Base-by-base conservation (phyloP, 2,113 vertebrate genomes). In the Podocnemis expansa region DNA sequence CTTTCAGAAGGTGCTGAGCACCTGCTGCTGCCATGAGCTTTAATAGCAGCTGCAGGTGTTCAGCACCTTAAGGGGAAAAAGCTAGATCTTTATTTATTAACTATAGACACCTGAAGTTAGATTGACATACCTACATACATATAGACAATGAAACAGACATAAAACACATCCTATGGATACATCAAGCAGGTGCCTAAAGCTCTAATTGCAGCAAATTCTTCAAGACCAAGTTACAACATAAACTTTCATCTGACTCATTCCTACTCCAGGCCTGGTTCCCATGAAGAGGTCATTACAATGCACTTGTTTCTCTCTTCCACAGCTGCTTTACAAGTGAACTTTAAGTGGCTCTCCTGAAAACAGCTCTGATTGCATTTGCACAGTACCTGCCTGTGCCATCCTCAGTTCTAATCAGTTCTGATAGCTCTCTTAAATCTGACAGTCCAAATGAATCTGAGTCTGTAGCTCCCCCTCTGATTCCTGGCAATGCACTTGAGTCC, bases 391-490 rank as follows among this genome's bases (percentile, higher is more conserved):
- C 54, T 84, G 47, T 45, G 10, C 43, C 73, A 45, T 88, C 43
- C 25, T 1, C 0, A 21, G 4, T 12, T 95, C 58, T 19, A 56
- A 82, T 3, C 41, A 76, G 41, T 25, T 29, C 73, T 45, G 22
- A 43, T 34, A 10, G 16, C 63, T 34, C 63, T 19, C 63, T 10
- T 19, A 70, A 38, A 70, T 5, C 27, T 38, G 55, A 43, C 91
- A 51, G 47, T 43, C 84, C 78, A 0, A 0, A 0, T 70, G 43
- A 38, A 2, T 2, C 8, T 29, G 34, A 43, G 25, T 6, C 27
- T 0, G 0, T 67, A 38, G n/a, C 19, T 38, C 63, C 19, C 17
- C 5, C 9, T 70, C 63, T n/a, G 21, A 22, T 22, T 70, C 63
- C 19, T 29, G 56, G 24, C 56, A 58, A 58, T 10, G 56, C 56